Percentiles rank a stretch among this genome's conserved stretches.
Evolutionary conservation across 2,888 invertebrate genomes (phyloP).

Genomic region (Xestia c-nigrum): DNA sequence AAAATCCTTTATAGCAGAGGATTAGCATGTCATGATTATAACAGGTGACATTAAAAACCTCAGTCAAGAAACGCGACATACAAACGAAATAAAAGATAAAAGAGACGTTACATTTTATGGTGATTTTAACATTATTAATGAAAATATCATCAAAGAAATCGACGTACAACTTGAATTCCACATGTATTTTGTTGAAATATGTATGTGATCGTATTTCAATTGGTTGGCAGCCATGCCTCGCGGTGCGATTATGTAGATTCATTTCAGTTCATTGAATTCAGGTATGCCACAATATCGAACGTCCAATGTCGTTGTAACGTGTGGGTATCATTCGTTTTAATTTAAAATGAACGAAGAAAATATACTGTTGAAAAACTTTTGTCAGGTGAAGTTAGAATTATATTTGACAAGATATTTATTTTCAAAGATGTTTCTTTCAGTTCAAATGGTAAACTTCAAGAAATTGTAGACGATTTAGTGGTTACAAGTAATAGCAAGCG

Average conservation of each 20-base stretch:
- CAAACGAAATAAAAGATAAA: constrained; percentile 31
- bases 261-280: constrained; percentile 69
- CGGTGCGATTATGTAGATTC: constrained; percentile 60
- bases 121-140: constrained; percentile 5
- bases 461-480: constrained; percentile 4
- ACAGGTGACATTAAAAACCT: constrained; percentile 29
- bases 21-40: constrained; percentile 31
- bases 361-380: neutral
- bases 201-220: constrained; percentile 59
- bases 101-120: constrained; percentile 2
- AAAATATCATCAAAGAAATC: constrained; percentile 16
- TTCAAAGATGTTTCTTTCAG: neutral
- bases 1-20: constrained; percentile 25
- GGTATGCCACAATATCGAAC: constrained; percentile 56
- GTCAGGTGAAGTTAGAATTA: neutral
- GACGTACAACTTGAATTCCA: constrained; percentile 25
- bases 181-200: constrained; percentile 34
- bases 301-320: constrained; percentile 44
- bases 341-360: constrained; percentile 13
- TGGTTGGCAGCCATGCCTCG: constrained; percentile 40
- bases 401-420: neutral
- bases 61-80: constrained; percentile 9
- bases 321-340: constrained; percentile 43
- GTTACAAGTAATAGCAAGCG: constrained; percentile 68
- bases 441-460: neutral